Evolutionary conservation across 2,888 invertebrate species (phyloP).

Genomic region (Hydrotaea diabolus): DNA sequence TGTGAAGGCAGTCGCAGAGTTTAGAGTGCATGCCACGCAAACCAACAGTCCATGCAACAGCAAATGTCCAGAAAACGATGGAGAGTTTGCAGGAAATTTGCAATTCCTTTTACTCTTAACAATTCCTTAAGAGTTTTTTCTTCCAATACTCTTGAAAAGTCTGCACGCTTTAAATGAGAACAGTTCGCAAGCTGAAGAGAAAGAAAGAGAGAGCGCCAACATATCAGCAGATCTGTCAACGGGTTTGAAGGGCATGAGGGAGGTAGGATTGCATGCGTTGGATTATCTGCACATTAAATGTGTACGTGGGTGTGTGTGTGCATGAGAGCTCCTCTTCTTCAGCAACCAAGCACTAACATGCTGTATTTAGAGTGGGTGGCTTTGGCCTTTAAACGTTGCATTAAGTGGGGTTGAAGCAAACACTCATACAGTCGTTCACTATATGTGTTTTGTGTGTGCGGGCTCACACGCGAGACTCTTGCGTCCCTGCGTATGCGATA

Average conservation of each 20-base stretch:
- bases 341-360: too few species aligned
- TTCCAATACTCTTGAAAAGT: constrained; percentile 20
- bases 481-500: too few species aligned
- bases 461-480: not conserved
- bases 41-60: constrained; percentile 24
- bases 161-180: not conserved
- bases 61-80: not conserved
- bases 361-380: constrained; percentile 66
- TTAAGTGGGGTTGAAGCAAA: constrained; percentile 43
- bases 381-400: constrained; percentile 61
- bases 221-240: too few species aligned
- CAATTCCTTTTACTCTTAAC: constrained; percentile 55
- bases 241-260: not conserved
- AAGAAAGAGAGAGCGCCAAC: not conserved
- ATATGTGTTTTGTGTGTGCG: not conserved
- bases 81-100: constrained; percentile 40
- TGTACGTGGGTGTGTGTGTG: not conserved
- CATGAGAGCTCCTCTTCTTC: constrained; percentile 11
- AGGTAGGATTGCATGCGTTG: not conserved
- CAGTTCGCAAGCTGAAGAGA: not conserved
- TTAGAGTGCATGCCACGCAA: constrained; percentile 53
- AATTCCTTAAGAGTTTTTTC: constrained; percentile 46
- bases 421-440: not conserved
- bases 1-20: constrained; percentile 26
- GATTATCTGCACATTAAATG: not conserved